phyloP scores from a whole-genome alignment of 2,888 invertebrate species.

The Leptura quadrifasciata region DNA sequence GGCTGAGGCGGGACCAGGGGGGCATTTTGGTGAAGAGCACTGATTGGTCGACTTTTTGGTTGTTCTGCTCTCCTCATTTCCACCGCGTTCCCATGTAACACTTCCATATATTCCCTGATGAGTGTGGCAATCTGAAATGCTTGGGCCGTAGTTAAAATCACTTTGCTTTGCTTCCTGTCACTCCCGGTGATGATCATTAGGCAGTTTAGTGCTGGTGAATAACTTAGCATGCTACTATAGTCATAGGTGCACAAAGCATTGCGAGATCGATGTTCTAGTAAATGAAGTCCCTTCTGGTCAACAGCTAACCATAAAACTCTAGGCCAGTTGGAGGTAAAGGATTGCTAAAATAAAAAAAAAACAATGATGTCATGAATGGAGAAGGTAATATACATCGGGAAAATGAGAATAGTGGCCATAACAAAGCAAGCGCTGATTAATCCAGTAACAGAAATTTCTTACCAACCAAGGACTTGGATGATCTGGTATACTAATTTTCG shows the following conservation, averaged over 20 bases:
- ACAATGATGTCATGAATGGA: not conserved
- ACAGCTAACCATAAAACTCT: constrained; percentile 94
- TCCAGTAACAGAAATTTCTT: no score
- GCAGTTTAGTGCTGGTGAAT: constrained; percentile 93
- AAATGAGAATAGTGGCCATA: no score
- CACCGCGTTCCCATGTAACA: constrained; percentile 67
- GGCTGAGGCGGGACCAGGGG: constrained; percentile 78
- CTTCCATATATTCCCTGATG: constrained; percentile 91
- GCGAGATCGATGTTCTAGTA: constrained; percentile 91
- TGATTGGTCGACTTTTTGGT: constrained; percentile 74
- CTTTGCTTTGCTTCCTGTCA: constrained; percentile 92
- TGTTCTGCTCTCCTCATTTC: constrained; percentile 68
- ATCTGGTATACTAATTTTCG: no score
- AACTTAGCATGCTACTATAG: constrained; percentile 91
- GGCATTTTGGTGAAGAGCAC: constrained; percentile 73
- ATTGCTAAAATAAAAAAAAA: constrained; percentile 83
- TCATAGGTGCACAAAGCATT: constrained; percentile 94
- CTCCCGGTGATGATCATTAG: constrained; percentile 94
- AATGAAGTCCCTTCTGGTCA: constrained; percentile 92
- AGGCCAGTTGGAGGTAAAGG: constrained; percentile 97
- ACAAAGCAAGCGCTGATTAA: no score
- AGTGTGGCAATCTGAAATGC: constrained; percentile 95
- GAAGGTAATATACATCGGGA: not conserved
- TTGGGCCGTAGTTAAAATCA: constrained; percentile 93
- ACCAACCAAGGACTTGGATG: no score